Evolutionary conservation across 2,113 vertebrate genomes (phyloP).

Genomic region (Phaethornis superciliosus): DNA sequence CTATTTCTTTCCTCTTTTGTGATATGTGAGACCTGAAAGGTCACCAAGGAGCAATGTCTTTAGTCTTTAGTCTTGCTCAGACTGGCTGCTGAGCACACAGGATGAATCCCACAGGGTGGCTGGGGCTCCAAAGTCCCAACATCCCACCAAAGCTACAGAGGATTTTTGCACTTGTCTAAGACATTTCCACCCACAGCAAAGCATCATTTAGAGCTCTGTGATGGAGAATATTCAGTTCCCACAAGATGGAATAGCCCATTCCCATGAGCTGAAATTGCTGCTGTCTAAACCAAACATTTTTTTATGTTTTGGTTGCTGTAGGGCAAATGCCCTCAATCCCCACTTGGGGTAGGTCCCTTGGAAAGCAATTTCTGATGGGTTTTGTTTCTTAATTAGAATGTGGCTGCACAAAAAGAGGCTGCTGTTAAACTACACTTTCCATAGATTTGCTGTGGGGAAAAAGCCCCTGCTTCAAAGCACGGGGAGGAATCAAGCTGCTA

Average conservation of each 20-base stretch:
- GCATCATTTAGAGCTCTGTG: background rate
- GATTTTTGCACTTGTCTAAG: background rate
- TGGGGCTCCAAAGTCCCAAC: background rate
- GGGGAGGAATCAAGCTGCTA: background rate
- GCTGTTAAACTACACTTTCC: background rate
- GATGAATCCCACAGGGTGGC: background rate
- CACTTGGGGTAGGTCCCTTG: background rate
- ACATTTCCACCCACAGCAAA: background rate
- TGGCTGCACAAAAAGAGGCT: background rate
- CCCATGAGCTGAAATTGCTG: background rate
- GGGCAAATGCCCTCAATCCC: background rate
- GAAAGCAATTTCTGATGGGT: slow-evolving; percentile 35
- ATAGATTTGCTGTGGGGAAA: background rate
- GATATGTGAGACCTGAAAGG: background rate
- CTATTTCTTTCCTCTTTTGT: background rate
- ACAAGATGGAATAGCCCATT: background rate
- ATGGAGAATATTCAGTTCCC: background rate
- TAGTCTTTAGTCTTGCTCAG: no score
- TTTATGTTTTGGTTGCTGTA: background rate
- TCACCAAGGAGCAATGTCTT: background rate
- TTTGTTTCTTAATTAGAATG: slow-evolving; percentile 47
- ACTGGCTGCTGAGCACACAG: background rate
- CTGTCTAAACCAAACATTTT: background rate
- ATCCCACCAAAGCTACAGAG: background rate
- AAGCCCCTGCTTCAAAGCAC: background rate